phyloP scores from a whole-genome alignment of 2,888 invertebrate species.

The Atethmia centrago region DNA sequence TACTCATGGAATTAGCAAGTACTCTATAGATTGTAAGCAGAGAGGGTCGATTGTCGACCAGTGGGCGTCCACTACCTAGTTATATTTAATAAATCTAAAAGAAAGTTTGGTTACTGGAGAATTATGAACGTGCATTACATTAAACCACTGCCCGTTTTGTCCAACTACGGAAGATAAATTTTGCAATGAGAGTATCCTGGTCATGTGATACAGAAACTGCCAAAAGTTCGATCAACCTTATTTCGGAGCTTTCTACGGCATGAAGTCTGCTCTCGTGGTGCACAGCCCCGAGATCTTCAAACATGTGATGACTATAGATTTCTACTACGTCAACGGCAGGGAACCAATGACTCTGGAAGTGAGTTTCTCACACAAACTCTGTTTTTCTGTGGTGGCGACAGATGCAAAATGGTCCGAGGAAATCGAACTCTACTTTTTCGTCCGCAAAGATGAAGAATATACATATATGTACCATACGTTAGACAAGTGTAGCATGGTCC shows the following conservation, averaged over 20 bases:
- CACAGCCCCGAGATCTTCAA: conserved; percentile 75
- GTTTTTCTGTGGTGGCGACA: conserved; percentile 75
- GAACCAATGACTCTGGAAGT: conserved; percentile 69
- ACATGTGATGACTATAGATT: conserved; percentile 73
- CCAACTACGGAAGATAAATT: conserved; percentile 73
- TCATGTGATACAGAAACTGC: conserved; percentile 65
- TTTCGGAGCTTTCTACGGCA: conserved; percentile 76
- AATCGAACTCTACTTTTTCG: conserved; percentile 77
- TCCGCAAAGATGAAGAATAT: conserved; percentile 77
- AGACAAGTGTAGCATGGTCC: too few species aligned
- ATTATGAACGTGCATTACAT: not conserved
- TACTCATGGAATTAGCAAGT: too few species aligned
- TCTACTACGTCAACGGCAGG: conserved; percentile 75
- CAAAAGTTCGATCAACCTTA: conserved; percentile 71
- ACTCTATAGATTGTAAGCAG: too few species aligned
- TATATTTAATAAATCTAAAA: not conserved
- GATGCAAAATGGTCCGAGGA: conserved; percentile 77
- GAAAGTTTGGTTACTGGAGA: not conserved
- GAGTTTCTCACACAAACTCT: conserved; percentile 72
- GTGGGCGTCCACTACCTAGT: too few species aligned
- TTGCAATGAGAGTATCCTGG: conserved; percentile 64
- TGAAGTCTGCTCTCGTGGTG: conserved; percentile 75
- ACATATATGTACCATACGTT: conserved; percentile 73
- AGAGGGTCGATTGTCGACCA: too few species aligned
- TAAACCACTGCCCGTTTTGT: conserved; percentile 40